These are phyloP conservation scores for Ectobius pallidus DNA, from an alignment of 2,888 invertebrate species.

Conservation along the genomic window DNA sequence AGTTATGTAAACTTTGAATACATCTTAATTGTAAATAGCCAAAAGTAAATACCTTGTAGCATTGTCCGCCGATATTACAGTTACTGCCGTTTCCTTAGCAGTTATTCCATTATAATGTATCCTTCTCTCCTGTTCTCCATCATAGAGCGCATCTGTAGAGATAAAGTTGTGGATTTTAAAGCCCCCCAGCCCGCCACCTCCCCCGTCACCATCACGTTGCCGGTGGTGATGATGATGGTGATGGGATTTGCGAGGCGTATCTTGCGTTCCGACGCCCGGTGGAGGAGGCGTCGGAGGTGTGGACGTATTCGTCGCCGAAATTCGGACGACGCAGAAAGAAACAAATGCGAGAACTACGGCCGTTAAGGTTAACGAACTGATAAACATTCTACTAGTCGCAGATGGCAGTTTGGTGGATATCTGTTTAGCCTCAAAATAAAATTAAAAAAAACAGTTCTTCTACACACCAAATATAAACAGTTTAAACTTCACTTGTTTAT, in stretches of 20 bases:
- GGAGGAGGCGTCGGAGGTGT: not conserved
- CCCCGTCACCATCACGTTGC: not conserved
- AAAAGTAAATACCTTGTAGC: constrained; percentile 24
- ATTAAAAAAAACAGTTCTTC: not conserved
- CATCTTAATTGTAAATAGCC: too few species aligned
- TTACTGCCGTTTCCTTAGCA: constrained; percentile 70
- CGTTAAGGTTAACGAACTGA: constrained; percentile 24
- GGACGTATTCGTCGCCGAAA: constrained; percentile 21
- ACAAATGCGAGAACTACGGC: constrained; percentile 31
- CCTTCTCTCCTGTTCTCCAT: constrained; percentile 73
- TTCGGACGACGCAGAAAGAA: constrained; percentile 29
- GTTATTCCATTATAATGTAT: constrained; percentile 67
- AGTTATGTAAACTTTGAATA: too few species aligned
- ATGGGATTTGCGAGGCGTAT: not conserved
- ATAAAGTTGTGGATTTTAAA: constrained; percentile 63
- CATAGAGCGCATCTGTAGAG: constrained; percentile 67
- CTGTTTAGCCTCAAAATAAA: not conserved
- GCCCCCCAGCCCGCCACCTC: not conserved
- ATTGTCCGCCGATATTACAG: constrained; percentile 33
- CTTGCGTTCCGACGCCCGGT: not conserved
- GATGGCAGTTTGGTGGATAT: constrained; percentile 13
- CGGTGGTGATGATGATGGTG: constrained; percentile 7
- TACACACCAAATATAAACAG: not conserved
- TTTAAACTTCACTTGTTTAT: not conserved
- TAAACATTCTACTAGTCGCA: constrained; percentile 25